Conservation (phyloP, 2,888 invertebrate genomes). For the Furcula furcula region DNA sequence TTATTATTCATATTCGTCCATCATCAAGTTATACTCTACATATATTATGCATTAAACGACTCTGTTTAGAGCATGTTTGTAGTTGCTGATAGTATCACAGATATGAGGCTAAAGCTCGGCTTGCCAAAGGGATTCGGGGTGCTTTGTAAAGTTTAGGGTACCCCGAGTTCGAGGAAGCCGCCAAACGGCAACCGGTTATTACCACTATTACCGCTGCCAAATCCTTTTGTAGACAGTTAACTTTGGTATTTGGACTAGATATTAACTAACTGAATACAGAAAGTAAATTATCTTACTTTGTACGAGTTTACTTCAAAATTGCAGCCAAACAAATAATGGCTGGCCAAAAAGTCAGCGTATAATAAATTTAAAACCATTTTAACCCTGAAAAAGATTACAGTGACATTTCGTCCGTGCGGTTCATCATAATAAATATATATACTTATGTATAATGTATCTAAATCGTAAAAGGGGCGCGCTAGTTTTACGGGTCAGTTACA, state of each 20-base stretch:
- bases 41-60: too few species aligned
- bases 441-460: slow-evolving; percentile 6
- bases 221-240: background rate
- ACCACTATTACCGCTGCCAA: background rate
- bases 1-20: too few species aligned
- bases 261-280: too few species aligned
- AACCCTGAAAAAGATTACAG: too few species aligned
- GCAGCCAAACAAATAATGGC: background rate
- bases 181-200: slow-evolving; percentile 2
- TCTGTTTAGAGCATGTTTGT: background rate
- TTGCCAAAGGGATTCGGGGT: background rate
- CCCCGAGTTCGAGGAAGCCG: background rate
- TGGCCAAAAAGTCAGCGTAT: background rate
- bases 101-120: too few species aligned
- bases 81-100: background rate
- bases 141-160: background rate
- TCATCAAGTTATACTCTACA: too few species aligned
- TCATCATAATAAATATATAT: slow-evolving; percentile 12
- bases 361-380: too few species aligned
- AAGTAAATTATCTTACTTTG: too few species aligned
- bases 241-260: background rate
- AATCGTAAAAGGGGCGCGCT: slow-evolving; percentile 28
- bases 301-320: too few species aligned
- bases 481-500: slow-evolving; percentile 44
- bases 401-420: slow-evolving; percentile 2